These are phyloP conservation scores for Sander lucioperca DNA, from an alignment of 2,113 vertebrate genomes.

Conservation along the genomic window DNA sequence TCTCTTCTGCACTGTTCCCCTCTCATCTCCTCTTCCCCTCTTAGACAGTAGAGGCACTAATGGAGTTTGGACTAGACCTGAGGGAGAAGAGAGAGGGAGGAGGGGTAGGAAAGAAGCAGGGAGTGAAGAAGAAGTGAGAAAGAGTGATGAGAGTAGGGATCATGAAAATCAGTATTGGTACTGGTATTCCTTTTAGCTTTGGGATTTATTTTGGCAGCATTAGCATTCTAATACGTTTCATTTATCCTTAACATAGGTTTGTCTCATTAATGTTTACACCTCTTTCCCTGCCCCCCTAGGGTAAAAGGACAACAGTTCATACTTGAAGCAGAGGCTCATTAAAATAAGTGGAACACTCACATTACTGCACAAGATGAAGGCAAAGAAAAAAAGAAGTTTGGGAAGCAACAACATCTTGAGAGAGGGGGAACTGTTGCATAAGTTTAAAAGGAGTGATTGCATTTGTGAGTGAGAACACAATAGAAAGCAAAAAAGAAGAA, in stretches of 20 bases:
- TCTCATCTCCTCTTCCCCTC: slow-evolving; percentile 47
- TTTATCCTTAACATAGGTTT: slow-evolving; percentile 55
- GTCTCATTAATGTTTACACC: slow-evolving; percentile 65
- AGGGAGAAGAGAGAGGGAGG: slow-evolving; percentile 45
- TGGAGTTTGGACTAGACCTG: slow-evolving; percentile 66
- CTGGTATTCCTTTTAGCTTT: slow-evolving; percentile 36
- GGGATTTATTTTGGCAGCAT: slow-evolving; percentile 53
- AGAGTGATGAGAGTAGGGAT: slow-evolving; percentile 21
- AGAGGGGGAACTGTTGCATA: neutral
- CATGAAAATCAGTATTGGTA: slow-evolving; percentile 50
- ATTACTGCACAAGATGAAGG: slow-evolving; percentile 52
- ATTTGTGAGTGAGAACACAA: slow-evolving; percentile 16
- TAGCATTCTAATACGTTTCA: slow-evolving; percentile 57
- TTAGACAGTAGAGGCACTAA: slow-evolving; percentile 49
- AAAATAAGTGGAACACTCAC: slow-evolving; percentile 57
- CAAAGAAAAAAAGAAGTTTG: slow-evolving; percentile 30
- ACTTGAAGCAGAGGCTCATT: slow-evolving; percentile 62
- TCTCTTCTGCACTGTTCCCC: slow-evolving; percentile 45
- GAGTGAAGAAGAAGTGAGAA: slow-evolving; percentile 21
- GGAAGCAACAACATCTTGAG: slow-evolving; percentile 15
- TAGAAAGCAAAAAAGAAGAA: slow-evolving; percentile 9
- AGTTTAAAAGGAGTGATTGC: neutral
- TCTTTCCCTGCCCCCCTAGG: slow-evolving; percentile 2
- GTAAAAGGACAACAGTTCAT: slow-evolving; percentile 65
- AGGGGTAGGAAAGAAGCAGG: neutral